These are phyloP conservation scores for Operophtera brumata DNA, from an alignment of 2,888 invertebrate species.

Conservation along the genomic window DNA sequence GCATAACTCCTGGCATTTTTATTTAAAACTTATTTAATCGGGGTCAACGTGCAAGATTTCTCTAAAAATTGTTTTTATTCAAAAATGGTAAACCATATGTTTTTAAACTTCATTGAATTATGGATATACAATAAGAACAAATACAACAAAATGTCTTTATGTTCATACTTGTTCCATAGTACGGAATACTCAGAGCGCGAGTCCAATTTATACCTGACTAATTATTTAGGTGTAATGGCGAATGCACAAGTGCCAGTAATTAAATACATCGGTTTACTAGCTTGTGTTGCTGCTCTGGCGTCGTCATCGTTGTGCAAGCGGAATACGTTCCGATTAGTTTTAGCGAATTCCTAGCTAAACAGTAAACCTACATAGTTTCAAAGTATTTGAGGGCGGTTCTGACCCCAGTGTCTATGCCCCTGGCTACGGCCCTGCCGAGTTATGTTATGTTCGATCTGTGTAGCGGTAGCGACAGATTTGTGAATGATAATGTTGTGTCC, in stretches of 20 bases:
- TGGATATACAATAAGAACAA: too few species aligned
- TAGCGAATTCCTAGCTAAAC: not conserved
- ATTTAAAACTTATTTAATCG: too few species aligned
- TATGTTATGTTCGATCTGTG: slow-evolving; percentile 74
- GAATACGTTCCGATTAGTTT: not conserved
- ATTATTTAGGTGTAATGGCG: too few species aligned
- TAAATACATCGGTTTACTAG: not conserved
- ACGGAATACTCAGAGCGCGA: too few species aligned
- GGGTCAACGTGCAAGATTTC: too few species aligned
- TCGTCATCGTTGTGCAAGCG: not conserved
- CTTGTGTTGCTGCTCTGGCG: not conserved
- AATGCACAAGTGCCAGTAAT: not conserved
- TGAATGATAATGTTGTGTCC: slow-evolving; percentile 64
- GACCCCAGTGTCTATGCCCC: not conserved
- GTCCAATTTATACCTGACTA: too few species aligned
- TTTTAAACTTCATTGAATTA: too few species aligned
- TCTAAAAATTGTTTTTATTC: too few species aligned
- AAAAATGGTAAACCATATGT: too few species aligned
- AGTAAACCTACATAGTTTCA: not conserved
- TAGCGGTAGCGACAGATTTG: slow-evolving; percentile 68
- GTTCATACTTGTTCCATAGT: too few species aligned
- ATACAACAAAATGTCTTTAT: too few species aligned
- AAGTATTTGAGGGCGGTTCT: not conserved
- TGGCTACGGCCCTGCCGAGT: slow-evolving; percentile 37
- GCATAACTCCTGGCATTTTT: too few species aligned